Evolutionary conservation across 2,888 invertebrate species (phyloP).

Genomic region (Nebria brevicollis): DNA sequence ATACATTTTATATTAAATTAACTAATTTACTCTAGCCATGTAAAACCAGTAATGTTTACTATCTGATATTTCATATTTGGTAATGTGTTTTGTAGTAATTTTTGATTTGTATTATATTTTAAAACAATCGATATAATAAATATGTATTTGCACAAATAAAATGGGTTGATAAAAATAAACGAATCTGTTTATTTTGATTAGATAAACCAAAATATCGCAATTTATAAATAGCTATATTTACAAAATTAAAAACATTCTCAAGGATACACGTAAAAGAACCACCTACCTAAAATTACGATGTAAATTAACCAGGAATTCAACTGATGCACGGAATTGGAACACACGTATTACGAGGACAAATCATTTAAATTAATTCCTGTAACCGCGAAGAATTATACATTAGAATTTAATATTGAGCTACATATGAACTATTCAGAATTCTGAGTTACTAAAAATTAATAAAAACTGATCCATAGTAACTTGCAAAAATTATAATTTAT

Average conservation of each 20-base stretch:
- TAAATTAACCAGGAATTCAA: constrained; percentile 9
- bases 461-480: too few relatives aligned
- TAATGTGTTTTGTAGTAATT: background rate
- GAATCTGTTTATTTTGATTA: background rate
- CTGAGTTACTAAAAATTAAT: too few relatives aligned
- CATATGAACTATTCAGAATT: background rate
- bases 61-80: background rate
- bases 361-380: background rate
- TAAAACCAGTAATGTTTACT: too few relatives aligned
- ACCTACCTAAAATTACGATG: constrained; percentile 4
- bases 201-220: background rate
- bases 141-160: background rate
- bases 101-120: background rate
- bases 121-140: background rate
- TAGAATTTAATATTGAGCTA: background rate
- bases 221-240: background rate
- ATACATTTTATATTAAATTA: too few relatives aligned
- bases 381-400: background rate
- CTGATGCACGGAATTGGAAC: constrained; percentile 7
- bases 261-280: background rate
- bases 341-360: background rate
- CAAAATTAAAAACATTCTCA: constrained; percentile 9
- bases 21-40: too few relatives aligned
- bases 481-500: too few relatives aligned
- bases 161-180: background rate